Conservation (phyloP, 1,140 invertebrate genomes). For the Drosophila ficusphila region DNA sequence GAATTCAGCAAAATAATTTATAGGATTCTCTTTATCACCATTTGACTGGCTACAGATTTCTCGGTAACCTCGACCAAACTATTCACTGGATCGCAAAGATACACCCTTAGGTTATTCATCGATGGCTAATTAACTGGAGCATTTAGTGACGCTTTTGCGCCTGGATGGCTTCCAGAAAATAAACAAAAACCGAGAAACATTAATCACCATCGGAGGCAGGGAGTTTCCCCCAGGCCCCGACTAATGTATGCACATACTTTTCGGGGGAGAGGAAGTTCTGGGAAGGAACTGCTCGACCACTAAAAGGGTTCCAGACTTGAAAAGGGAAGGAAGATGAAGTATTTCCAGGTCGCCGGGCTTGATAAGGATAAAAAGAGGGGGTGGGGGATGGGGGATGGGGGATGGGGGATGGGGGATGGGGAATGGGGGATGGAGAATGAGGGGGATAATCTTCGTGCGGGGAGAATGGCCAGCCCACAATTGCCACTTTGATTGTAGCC, state of each 20-base stretch:
- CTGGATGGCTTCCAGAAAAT: conserved; percentile 63
- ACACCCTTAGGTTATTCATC: conserved; percentile 3
- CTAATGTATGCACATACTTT: conserved; percentile 55
- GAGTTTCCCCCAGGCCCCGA: conserved; percentile 11
- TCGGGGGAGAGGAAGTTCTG: not conserved
- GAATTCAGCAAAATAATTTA: too few relatives aligned
- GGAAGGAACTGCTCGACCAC: conserved; percentile 9
- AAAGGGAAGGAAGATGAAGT: conserved; percentile 12
- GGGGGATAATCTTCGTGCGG: conserved; percentile 36
- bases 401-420: conserved; percentile 27
- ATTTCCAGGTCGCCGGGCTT: conserved; percentile 74
- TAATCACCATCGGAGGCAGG: conserved; percentile 57
- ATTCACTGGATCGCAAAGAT: too few relatives aligned
- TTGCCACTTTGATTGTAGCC: conserved; percentile 76
- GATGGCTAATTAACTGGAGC: conserved; percentile 62
- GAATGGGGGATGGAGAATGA: conserved; percentile 27
- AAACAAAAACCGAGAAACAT: conserved; percentile 53
- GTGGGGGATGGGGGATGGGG: conserved; percentile 26
- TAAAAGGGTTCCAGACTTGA: conserved; percentile 57
- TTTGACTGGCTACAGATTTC: too few relatives aligned
- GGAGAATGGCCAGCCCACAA: conserved; percentile 35
- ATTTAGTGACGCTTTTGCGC: conserved; percentile 65
- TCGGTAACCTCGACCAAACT: too few relatives aligned
- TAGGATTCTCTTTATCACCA: too few relatives aligned
- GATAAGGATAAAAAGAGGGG: conserved; percentile 10